Conservation (phyloP, 2,797 vertebrate genomes). For the Apogon hyalosoma region DNA sequence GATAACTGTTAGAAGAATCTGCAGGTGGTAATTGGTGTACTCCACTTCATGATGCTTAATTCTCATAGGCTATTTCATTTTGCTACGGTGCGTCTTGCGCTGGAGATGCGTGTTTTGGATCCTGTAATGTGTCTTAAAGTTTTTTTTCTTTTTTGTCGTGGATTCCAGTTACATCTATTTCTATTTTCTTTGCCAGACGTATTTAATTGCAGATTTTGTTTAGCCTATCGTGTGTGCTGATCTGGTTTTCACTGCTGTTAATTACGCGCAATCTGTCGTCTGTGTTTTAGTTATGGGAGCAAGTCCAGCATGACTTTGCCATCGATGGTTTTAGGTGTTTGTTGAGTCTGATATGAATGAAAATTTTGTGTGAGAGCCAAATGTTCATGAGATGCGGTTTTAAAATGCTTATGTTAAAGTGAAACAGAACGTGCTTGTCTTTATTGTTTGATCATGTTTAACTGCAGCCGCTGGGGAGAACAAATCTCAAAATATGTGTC, state of each 20-base stretch:
- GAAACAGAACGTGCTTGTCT: neutral
- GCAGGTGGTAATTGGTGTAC: constrained; percentile 70
- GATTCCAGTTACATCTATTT: constrained; percentile 4
- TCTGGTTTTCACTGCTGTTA: constrained; percentile 50
- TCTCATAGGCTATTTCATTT: constrained; percentile 61
- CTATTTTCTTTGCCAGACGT: neutral
- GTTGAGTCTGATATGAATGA: constrained; percentile 54
- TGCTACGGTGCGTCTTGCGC: constrained; percentile 59
- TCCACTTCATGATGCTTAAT: constrained; percentile 57
- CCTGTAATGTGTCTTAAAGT: constrained; percentile 59
- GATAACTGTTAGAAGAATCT: constrained; percentile 50
- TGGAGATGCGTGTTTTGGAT: constrained; percentile 58
- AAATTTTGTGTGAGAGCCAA: constrained; percentile 34
- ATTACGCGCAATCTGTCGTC: constrained; percentile 60
- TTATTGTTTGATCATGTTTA: constrained; percentile 10
- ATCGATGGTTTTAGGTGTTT: constrained; percentile 55
- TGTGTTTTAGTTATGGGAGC: constrained; percentile 54
- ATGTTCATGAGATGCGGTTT: constrained; percentile 29
- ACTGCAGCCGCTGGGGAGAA: constrained; percentile 9
- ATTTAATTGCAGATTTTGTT: constrained; percentile 51
- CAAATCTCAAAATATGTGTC: constrained; percentile 32
- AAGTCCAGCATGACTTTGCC: constrained; percentile 67
- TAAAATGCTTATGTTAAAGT: constrained; percentile 16
- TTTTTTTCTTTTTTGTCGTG: constrained; percentile 14
- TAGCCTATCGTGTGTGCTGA: constrained; percentile 36